phyloP scores from a whole-genome alignment of 2,113 vertebrate species.

The Spilogale gracilis region DNA sequence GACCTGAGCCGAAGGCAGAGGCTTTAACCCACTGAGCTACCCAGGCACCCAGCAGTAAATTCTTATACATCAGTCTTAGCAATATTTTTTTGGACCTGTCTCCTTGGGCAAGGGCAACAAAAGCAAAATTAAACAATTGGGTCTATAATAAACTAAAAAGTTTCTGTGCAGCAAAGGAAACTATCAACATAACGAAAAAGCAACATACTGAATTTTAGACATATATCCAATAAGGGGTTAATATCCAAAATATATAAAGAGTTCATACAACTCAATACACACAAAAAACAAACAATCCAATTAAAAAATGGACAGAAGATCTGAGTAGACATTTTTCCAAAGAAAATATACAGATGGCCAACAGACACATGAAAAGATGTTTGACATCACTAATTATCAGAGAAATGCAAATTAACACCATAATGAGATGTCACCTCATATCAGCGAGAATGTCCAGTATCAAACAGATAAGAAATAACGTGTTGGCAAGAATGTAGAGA shows the following conservation, averaged over 20 bases:
- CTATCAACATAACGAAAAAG: not conserved
- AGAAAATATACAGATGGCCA: not conserved
- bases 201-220: not conserved
- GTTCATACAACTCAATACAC: not conserved
- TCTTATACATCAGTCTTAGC: not conserved
- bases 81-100: not conserved
- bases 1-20: too few relatives aligned
- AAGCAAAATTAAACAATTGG: not conserved
- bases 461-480: not conserved
- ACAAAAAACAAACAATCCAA: not conserved
- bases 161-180: not conserved
- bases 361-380: not conserved
- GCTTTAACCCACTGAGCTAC: too few relatives aligned
- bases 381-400: not conserved
- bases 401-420: not conserved
- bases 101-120: not conserved
- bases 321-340: not conserved
- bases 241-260: not conserved
- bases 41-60: not conserved
- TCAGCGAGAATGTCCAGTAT: not conserved
- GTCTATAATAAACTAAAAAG: not conserved
- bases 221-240: not conserved
- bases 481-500: not conserved
- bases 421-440: not conserved
- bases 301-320: not conserved